phyloP scores from a whole-genome alignment of 2,113 vertebrate genomes.

The Sapajus apella region DNA sequence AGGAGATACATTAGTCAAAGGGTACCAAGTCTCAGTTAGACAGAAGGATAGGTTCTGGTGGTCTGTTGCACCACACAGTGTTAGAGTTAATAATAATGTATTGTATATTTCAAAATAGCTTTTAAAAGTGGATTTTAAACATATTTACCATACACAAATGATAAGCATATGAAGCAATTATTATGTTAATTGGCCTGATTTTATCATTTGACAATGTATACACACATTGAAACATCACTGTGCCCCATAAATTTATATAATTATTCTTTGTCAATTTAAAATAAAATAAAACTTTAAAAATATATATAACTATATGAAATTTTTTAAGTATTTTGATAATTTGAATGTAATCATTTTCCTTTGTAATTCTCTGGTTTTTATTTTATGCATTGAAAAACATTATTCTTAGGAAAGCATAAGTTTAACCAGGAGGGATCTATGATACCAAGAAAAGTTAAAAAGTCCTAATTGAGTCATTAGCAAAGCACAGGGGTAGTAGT shows the following conservation, averaged over 20 bases:
- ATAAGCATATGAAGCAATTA: not conserved
- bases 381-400: not conserved
- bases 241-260: not conserved
- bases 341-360: not conserved
- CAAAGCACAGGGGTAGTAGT: not conserved
- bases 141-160: not conserved
- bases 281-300: not conserved
- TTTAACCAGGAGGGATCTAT: not conserved
- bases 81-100: not conserved
- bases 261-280: not conserved
- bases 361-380: not conserved
- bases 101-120: not conserved
- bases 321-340: not conserved
- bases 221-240: not conserved
- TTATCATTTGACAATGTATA: not conserved
- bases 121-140: not conserved
- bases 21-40: not conserved
- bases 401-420: not conserved
- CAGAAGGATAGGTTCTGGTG: not conserved
- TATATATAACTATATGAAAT: not conserved
- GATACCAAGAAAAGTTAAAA: not conserved
- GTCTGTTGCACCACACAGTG: no score
- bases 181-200: not conserved
- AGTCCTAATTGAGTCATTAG: not conserved
- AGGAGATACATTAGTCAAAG: not conserved